These are phyloP conservation scores for Drosophila macrospina DNA, from an alignment of 2,888 invertebrate species.

Conservation along the genomic window DNA sequence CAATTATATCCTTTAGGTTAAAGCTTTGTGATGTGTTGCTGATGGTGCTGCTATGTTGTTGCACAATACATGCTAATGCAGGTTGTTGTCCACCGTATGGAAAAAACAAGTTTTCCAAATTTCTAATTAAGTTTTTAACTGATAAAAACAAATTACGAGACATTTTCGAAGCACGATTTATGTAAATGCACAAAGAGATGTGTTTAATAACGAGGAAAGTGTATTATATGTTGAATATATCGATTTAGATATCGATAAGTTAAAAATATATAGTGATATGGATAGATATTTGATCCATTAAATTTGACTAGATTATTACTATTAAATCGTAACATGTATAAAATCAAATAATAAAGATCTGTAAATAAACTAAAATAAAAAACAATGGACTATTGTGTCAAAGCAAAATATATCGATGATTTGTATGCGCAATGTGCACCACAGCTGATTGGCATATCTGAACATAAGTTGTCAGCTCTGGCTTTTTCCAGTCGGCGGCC, in stretches of 20 bases:
- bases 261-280: neutral
- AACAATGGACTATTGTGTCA: too few species aligned
- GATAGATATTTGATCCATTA: too few species aligned
- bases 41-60: conserved; percentile 29
- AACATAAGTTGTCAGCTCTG: conserved; percentile 33
- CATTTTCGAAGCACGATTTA: conserved; percentile 62
- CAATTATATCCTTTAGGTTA: conserved; percentile 88
- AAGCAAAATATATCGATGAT: conserved; percentile 16
- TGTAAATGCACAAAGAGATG: conserved; percentile 32
- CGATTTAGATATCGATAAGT: conserved; percentile 12
- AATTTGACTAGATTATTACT: too few species aligned
- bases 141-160: conserved; percentile 77
- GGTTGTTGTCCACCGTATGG: conserved; percentile 85
- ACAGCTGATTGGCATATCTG: conserved; percentile 1
- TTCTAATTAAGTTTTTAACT: conserved; percentile 84
- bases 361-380: too few species aligned
- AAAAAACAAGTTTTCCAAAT: conserved; percentile 84
- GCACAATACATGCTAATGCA: conserved; percentile 59
- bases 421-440: neutral
- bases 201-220: conserved; percentile 8
- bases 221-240: neutral
- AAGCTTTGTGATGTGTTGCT: conserved; percentile 69
- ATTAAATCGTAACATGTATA: too few species aligned
- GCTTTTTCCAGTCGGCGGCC: conserved; percentile 23
- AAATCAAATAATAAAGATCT: too few species aligned